Evolutionary conservation across 2,113 vertebrate genomes (phyloP), one percentile per base, ranked within the genome.

Genomic region (Tragulus kanchil): DNA sequence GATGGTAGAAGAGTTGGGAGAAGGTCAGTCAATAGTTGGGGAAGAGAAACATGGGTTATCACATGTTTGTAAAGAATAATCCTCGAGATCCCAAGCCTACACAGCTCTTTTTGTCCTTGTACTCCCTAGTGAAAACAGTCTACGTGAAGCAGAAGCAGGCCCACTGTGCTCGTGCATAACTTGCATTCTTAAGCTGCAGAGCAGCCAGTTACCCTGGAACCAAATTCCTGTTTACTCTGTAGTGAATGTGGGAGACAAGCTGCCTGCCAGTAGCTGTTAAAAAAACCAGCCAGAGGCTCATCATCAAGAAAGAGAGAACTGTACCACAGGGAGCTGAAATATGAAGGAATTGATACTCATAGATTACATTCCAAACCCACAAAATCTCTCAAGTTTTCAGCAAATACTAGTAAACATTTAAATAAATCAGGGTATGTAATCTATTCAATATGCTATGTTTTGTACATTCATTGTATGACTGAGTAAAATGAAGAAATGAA

Each of bases 171-270:
- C 89, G 61, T 1, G 92, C 98, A 98, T 98, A 98, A 96, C 97
- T 98, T 89, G 92, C 96, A 98, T 98, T 98, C 98, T 98, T 98
- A 85, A 14, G 77, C 91, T 98, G 98, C 98, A 98, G 14, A 71
- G 59, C 7, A 3, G 98, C 98, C 98, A 98, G 10, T 91, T 96
- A 93, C 91, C 97, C 98, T 98, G 98, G 97, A 98, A 98, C 98
- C 98, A 98, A 98, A 98, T 19, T 98, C 97, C 97, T 98, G 98
- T 99, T 99, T 98, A 98, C 98, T 98, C 96, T 98, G 95, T 93
- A 98, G 97, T 97, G 95, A 97, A 97, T 98, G 98, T 98, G 98
- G 97, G 98, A 98, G 98, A 98, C 87, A 61, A 75, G 58, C 83
- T 93, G 97, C 97, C 97, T 98, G 97, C 96, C 98, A 98, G 96